Base-by-base conservation (phyloP, 2,888 invertebrate genomes). In the Cataglyphis rosenhaueri region DNA sequence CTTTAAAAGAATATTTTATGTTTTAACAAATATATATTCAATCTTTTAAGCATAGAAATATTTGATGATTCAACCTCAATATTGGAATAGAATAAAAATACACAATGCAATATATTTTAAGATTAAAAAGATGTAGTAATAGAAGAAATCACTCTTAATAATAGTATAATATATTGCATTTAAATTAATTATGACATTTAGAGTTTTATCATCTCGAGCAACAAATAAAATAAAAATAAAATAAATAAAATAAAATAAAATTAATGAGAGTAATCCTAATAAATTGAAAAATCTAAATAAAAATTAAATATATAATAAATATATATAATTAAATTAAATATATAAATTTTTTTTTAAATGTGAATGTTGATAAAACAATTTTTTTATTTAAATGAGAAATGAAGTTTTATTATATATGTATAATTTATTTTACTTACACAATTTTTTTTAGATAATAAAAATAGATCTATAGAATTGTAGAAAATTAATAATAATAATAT, bases 61-160 rank as follows among this genome's bases (percentile, higher is more conserved):
- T 55, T 41, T 21, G 9, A 9, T 21, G 18, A 57, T 21, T 68
- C 18, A 25, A 25, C 15, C 15, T 70, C 78, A 32, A 32, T 57
- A 68, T 4, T 75, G 10, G 52, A 65, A 65, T 29, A 38, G 21
- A 21, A 66, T 38, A 29, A 25, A 76, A 76, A 66, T 12, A 38
- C 48, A 52, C 48, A n/a, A 8, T 52, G 15, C 55, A 25, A 66
- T 62, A 25, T 62, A 18, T 62, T 21, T 5, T 10, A 29, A 35
- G 48, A 66, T 75, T 12, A 12, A 55, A 65, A 61, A 62, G 48
- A 18, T 10, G n/a, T 64, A 38, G 6, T 15, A 55, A 55, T 65
- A n/a, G 6, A 38, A 38, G 12, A 65, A 74, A 21, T 21, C 9
- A 35, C 38, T 76, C 18, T 65, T 25, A 9, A 55, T 66, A 41